Percentiles rank a stretch among this genome's conserved stretches.
These are phyloP conservation scores for Solea senegalensis DNA, from an alignment of 2,113 vertebrate species.

Conservation along the genomic window DNA sequence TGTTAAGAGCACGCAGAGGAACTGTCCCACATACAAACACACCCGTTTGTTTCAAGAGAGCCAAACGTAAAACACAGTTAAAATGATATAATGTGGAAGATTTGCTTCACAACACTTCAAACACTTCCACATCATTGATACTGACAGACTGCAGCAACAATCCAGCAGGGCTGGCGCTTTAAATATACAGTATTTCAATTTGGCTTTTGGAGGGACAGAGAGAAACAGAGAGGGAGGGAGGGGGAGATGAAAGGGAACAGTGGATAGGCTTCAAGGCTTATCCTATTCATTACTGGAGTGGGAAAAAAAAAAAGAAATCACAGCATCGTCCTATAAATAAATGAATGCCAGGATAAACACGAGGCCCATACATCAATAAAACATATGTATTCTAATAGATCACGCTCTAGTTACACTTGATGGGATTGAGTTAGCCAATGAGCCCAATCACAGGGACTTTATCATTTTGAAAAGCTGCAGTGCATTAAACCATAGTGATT, in stretches of 20 bases:
- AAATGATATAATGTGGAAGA: conserved; percentile 73
- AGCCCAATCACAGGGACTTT: conserved; percentile 66
- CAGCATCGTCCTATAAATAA: conserved; percentile 79
- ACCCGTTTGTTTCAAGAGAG: conserved; percentile 43
- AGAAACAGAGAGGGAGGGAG: conserved; percentile 17
- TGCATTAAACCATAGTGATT: conserved; percentile 54
- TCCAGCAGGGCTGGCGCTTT: conserved; percentile 52
- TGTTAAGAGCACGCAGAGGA: conserved; percentile 44
- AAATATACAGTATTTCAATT: conserved; percentile 78
- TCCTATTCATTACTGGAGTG: conserved; percentile 79
- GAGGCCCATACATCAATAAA: conserved; percentile 78
- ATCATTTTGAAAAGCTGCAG: conserved; percentile 63
- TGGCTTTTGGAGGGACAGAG: conserved; percentile 60
- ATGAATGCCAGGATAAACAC: conserved; percentile 78
- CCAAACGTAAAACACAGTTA: conserved; percentile 69
- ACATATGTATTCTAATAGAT: conserved; percentile 81
- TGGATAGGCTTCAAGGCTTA: conserved; percentile 78
- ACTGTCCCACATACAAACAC: conserved; percentile 54
- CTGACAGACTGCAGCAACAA: conserved; percentile 75
- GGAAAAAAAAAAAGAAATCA: conserved; percentile 61
- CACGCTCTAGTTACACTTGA: conserved; percentile 78
- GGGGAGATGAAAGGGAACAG: conserved; percentile 75
- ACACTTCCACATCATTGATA: conserved; percentile 73
- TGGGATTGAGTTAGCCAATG: conserved; percentile 69
- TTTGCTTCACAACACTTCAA: conserved; percentile 68